Conservation (phyloP, 2,888 invertebrate species). For the Mystacides longicornis region DNA sequence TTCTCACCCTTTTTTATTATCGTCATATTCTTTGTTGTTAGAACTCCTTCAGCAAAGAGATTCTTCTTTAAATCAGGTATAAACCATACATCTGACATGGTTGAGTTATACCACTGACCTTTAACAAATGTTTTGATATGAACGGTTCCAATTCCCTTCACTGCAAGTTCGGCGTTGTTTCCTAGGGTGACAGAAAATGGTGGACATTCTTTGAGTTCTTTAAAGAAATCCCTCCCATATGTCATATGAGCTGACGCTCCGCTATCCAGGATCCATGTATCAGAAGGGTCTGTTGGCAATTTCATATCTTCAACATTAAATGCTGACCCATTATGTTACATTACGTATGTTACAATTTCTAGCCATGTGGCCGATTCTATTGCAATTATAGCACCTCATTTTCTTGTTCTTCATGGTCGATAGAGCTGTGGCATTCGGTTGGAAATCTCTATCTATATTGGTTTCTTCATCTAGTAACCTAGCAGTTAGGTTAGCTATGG, state of each 20-base stretch:
- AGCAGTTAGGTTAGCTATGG: not conserved
- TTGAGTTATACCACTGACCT: not conserved
- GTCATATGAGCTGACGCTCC: constrained; percentile 12
- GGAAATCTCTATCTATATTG: not conserved
- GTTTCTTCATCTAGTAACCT: not conserved
- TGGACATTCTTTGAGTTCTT: not conserved
- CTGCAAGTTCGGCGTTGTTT: not conserved
- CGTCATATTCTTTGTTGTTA: too few relatives aligned
- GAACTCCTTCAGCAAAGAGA: too few relatives aligned
- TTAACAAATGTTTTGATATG: not conserved
- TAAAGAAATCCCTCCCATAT: not conserved
- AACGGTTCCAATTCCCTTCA: not conserved
- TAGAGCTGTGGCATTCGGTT: not conserved
- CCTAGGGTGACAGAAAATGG: not conserved
- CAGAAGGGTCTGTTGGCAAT: too few relatives aligned
- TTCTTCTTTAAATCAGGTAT: too few relatives aligned
- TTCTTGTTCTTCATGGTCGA: not conserved
- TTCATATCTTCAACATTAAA: too few relatives aligned
- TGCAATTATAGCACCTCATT: not conserved
- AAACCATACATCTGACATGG: too few relatives aligned
- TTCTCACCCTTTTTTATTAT: too few relatives aligned
- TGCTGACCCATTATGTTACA: not conserved
- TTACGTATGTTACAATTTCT: not conserved
- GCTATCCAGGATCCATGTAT: constrained; percentile 5
- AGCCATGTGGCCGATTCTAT: not conserved